Evolutionary conservation across 2,113 vertebrate genomes (phyloP), one percentile per base, ranked within the genome.

Genomic region (Cavia aperea): DNA sequence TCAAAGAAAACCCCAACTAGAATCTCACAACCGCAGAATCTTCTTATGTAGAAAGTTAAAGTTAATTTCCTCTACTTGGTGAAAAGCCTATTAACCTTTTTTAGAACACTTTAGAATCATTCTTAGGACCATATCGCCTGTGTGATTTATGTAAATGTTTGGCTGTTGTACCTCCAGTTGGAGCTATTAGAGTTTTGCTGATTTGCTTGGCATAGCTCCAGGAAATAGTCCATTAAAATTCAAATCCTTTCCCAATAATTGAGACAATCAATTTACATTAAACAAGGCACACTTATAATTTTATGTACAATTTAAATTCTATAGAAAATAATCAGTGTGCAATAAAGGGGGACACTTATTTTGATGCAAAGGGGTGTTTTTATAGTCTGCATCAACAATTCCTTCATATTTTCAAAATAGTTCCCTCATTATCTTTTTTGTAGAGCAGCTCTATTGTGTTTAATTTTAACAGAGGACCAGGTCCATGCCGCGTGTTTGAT

Each of bases 231-330:
- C 68, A 96, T 96, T 97, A 88, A 97, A 92, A 96, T 97, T 95
- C 96, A 96, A 92, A 89, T 95, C 92, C 79, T 95, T 96, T 96
- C 85, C 88, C 96, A 93, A 91, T 95, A 96, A 96, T 94, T 94
- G 79, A 81, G 95, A 84, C 91, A 96, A 91, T 96, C 81, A 95
- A 93, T 89, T 95, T 97, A 89, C 91, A 94, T 96, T 96, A 95
- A 95, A 96, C 94, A 96, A 96, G 97, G 90, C 95, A 95, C 95
- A 92, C 93, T 96, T 96, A 73, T 65, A 54, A 96, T 97, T 97
- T 95, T 78, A 96, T 95, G 66, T 84, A 90, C 58, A 46, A 86
- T 93, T 96, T 86, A 94, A 91, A 81, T 96, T 97, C 96, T 95
- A 87, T 94, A 94, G 95, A 89, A 97, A 97, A 83, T 95, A 96